A percentile compares a stretch with the other conserved stretches of the same genome.
Conservation (phyloP, 2,113 vertebrate genomes). For the Nothocercus julius region DNA sequence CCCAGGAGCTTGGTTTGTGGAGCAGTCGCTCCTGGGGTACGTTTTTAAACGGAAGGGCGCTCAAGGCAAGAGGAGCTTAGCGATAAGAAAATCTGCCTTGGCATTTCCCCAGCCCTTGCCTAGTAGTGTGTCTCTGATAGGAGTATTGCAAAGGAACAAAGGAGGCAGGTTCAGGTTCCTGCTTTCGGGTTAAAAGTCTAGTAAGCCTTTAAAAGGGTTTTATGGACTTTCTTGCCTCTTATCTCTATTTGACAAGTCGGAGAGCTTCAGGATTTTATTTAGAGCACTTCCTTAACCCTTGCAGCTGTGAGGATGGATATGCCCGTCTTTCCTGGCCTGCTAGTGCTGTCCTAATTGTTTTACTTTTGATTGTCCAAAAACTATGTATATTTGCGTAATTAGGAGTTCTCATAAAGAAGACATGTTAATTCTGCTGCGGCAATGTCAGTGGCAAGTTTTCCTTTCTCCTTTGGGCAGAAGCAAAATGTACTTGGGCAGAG, state of each 20-base stretch:
- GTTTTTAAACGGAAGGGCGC: background rate
- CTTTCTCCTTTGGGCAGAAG: background rate
- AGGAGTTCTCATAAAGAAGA: background rate
- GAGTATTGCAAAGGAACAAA: background rate
- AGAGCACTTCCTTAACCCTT: background rate
- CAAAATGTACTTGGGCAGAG: background rate
- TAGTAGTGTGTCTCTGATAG: background rate
- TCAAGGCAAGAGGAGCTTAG: background rate
- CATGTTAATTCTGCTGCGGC: background rate
- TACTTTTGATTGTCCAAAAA: background rate
- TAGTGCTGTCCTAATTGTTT: background rate
- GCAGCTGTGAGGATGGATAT: background rate
- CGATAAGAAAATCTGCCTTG: background rate
- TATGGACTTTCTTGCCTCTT: background rate
- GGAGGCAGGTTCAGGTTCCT: background rate
- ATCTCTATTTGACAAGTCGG: background rate
- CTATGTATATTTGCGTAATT: background rate
- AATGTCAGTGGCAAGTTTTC: background rate
- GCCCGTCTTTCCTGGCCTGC: background rate
- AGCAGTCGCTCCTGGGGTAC: accelerated
- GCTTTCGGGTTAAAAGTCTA: background rate
- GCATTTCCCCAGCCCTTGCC: background rate
- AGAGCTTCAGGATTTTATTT: background rate
- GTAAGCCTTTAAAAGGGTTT: background rate
- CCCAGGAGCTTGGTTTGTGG: background rate